Conservation (phyloP, 2,888 invertebrate genomes). For the Sinhomidia bicolor region DNA sequence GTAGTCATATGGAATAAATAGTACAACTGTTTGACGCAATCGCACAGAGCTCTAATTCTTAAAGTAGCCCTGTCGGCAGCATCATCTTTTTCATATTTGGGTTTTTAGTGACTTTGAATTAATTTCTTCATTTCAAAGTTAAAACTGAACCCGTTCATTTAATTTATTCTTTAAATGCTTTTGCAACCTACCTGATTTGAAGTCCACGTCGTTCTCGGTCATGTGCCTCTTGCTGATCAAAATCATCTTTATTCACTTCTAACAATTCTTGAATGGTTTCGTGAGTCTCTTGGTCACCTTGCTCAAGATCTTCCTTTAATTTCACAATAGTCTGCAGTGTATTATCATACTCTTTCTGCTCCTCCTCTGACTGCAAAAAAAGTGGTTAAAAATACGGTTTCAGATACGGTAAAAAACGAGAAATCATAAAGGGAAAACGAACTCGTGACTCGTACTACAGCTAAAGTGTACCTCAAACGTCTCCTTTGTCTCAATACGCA, state of each 20-base stretch:
- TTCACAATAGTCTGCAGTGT: conserved; percentile 86
- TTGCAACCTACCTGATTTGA: conserved; percentile 52
- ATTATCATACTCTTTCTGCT: conserved; percentile 85
- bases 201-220: conserved; percentile 41
- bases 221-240: conserved; percentile 33
- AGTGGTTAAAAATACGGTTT: neutral
- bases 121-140: conserved; percentile 23
- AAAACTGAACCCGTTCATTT: conserved; percentile 56
- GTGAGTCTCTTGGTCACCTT: conserved; percentile 85
- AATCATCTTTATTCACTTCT: conserved; percentile 84
- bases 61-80: conserved; percentile 51
- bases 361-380: conserved; percentile 81
- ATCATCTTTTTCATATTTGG: conserved; percentile 54
- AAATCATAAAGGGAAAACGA: no score
- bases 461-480: conserved; percentile 4
- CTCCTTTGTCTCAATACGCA: conserved; percentile 40
- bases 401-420: neutral
- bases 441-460: no score
- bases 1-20: no score
- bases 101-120: conserved; percentile 49
- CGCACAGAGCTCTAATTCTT: conserved; percentile 45
- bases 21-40: conserved; percentile 55
- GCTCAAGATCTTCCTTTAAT: conserved; percentile 83
- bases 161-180: neutral
- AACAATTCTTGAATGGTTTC: conserved; percentile 85